Evolutionary conservation across 2,797 vertebrate species (phyloP).

Genomic region (Danio albolineatus): DNA sequence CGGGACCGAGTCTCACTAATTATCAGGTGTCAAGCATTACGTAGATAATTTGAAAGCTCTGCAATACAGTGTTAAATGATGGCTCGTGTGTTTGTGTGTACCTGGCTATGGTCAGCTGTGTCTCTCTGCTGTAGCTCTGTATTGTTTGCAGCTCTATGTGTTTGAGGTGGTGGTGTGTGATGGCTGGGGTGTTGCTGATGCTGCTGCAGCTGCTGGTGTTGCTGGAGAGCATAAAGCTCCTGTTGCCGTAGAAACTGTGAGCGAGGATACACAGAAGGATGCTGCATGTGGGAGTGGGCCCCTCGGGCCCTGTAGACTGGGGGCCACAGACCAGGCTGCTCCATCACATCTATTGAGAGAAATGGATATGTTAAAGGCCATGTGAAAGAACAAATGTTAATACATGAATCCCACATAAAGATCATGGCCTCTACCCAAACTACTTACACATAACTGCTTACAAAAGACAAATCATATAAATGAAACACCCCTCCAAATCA

Average conservation of each 20-base stretch:
- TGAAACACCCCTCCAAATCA: conserved; percentile 2
- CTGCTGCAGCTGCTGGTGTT: conserved; percentile 87
- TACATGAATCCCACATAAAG: conserved; percentile 63
- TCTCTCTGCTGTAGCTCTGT: conserved; percentile 78
- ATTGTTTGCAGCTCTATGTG: conserved; percentile 69
- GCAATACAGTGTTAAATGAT: not conserved
- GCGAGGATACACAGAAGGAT: conserved; percentile 91
- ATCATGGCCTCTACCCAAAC: conserved; percentile 39
- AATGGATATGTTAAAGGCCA: conserved; percentile 29
- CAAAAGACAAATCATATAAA: conserved; percentile 11
- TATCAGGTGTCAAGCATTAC: conserved; percentile 46
- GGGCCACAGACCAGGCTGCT: conserved; percentile 95
- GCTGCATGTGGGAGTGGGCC: conserved; percentile 92
- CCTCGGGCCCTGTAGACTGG: conserved; percentile 93
- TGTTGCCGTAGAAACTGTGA: conserved; percentile 96
- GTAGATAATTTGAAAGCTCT: conserved; percentile 3
- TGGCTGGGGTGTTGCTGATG: conserved; percentile 80
- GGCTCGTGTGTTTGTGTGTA: conserved; percentile 60
- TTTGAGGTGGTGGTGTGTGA: conserved; percentile 76
- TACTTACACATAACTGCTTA: conserved; percentile 16
- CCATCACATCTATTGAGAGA: conserved; percentile 92
- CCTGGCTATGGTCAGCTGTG: conserved; percentile 76
- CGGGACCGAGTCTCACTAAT: no score
- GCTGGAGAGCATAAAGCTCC: conserved; percentile 93
- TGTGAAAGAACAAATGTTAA: conserved; percentile 53